Evolutionary conservation across 1,140 invertebrate genomes (phyloP).

Genomic region (Capitella teleta): DNA sequence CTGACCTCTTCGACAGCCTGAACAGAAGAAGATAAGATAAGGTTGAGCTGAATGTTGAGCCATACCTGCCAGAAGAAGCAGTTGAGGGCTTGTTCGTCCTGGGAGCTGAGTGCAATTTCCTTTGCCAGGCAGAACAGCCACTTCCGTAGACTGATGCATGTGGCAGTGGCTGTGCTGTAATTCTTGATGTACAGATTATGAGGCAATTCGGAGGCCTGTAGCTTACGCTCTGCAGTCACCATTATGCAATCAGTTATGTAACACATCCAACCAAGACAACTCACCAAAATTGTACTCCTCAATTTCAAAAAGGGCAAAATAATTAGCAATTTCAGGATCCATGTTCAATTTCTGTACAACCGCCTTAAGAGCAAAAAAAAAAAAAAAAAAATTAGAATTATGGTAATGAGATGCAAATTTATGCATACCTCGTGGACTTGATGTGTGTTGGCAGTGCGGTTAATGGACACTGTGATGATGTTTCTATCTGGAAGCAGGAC

Average conservation of each 20-base stretch:
- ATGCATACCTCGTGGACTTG: slow-evolving; percentile 64
- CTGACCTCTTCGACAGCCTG: slow-evolving; percentile 88
- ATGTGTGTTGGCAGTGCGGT: slow-evolving; percentile 77
- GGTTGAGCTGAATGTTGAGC: not conserved
- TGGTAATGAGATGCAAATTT: too few species aligned
- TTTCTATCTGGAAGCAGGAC: slow-evolving; percentile 68
- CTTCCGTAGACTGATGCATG: slow-evolving; percentile 82
- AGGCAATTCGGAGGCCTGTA: slow-evolving; percentile 85
- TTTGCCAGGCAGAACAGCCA: slow-evolving; percentile 79
- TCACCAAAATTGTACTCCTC: slow-evolving; percentile 50
- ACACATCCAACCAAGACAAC: slow-evolving; percentile 7
- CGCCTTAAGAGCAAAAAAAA: slow-evolving; percentile 36
- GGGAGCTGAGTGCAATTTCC: slow-evolving; percentile 57
- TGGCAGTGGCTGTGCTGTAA: slow-evolving; percentile 92
- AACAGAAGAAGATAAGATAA: not conserved
- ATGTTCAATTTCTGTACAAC: slow-evolving; percentile 76
- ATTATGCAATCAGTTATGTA: too few species aligned
- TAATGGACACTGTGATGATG: slow-evolving; percentile 82
- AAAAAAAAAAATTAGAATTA: not conserved
- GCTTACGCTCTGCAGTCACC: slow-evolving; percentile 67
- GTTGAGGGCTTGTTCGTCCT: slow-evolving; percentile 51
- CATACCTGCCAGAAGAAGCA: slow-evolving; percentile 65
- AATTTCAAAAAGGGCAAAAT: slow-evolving; percentile 96
- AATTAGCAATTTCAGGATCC: slow-evolving; percentile 65
- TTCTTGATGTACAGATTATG: slow-evolving; percentile 98